Evolutionary conservation across 2,888 invertebrate species (phyloP).

Genomic region (Hartigia nigra): DNA sequence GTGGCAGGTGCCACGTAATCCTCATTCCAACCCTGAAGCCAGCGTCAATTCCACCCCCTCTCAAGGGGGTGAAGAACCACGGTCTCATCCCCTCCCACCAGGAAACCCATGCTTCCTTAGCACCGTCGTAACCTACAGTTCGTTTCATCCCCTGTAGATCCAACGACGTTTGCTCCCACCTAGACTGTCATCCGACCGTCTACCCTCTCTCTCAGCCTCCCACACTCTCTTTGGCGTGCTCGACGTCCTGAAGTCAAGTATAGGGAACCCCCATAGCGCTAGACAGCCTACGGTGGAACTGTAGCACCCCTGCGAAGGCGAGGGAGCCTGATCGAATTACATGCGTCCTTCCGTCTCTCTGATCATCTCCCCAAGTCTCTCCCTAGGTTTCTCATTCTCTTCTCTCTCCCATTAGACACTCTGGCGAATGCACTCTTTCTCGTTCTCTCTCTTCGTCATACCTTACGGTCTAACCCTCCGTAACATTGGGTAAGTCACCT

Average conservation of each 20-base stretch:
- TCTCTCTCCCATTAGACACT: neutral
- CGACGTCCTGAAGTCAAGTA: neutral
- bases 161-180: conserved; percentile 3
- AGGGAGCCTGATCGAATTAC: conserved; percentile 25
- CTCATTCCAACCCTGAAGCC: neutral
- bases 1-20: conserved; percentile 9
- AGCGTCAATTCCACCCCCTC: neutral
- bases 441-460: conserved; percentile 12
- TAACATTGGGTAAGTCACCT: conserved; percentile 24
- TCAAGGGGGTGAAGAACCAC: neutral
- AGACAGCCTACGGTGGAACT: conserved; percentile 7
- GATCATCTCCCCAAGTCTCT: conserved; percentile 24
- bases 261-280: neutral
- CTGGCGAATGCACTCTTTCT: neutral
- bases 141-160: neutral
- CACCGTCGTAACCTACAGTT: neutral
- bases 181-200: neutral
- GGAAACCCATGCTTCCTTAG: neutral
- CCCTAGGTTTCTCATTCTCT: conserved; percentile 16
- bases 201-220: neutral
- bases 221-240: neutral
- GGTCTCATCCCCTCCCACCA: neutral
- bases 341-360: conserved; percentile 15
- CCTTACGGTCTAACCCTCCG: conserved; percentile 17
- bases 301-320: conserved; percentile 12